These are phyloP conservation scores for Merluccius polli DNA, from an alignment of 2,797 vertebrate genomes.

Conservation along the genomic window DNA sequence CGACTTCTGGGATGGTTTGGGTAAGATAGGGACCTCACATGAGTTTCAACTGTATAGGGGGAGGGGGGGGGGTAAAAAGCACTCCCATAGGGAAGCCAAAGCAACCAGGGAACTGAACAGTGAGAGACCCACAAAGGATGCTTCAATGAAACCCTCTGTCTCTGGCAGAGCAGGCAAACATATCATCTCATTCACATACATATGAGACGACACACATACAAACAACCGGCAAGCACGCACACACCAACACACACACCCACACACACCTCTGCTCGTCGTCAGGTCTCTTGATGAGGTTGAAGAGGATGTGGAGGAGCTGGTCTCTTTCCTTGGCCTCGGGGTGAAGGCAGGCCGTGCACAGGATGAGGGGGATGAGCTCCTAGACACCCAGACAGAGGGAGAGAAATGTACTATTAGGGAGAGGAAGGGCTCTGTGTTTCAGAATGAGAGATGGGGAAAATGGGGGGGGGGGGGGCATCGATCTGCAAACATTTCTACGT, in stretches of 20 bases:
- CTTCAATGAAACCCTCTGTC: no score
- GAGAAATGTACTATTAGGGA: slow-evolving; percentile 6
- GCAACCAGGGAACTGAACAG: no score
- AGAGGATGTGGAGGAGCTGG: slow-evolving; percentile 97
- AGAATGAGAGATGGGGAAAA: background rate
- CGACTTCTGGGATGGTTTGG: background rate
- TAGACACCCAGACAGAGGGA: slow-evolving; percentile 46
- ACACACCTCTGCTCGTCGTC: slow-evolving; percentile 95
- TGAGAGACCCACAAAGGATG: no score
- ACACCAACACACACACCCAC: slow-evolving; percentile 38
- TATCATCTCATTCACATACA: slow-evolving; percentile 48
- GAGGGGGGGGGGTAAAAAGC: no score
- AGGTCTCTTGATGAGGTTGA: slow-evolving; percentile 97
- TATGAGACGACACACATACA: slow-evolving; percentile 46
- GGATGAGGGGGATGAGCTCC: slow-evolving; percentile 97
- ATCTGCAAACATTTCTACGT: no score
- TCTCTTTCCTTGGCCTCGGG: slow-evolving; percentile 97
- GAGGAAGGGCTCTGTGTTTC: background rate
- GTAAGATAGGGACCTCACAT: background rate
- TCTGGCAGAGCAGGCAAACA: background rate
- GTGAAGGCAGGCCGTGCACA: slow-evolving; percentile 98
- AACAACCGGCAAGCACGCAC: slow-evolving; percentile 30
- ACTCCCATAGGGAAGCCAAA: no score
- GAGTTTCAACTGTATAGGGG: no score
- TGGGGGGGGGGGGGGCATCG: background rate